Evolutionary conservation across 2,797 vertebrate species (phyloP), one percentile per base, ranked within the genome.

Genomic region (Enteromius unitaeniatus): DNA sequence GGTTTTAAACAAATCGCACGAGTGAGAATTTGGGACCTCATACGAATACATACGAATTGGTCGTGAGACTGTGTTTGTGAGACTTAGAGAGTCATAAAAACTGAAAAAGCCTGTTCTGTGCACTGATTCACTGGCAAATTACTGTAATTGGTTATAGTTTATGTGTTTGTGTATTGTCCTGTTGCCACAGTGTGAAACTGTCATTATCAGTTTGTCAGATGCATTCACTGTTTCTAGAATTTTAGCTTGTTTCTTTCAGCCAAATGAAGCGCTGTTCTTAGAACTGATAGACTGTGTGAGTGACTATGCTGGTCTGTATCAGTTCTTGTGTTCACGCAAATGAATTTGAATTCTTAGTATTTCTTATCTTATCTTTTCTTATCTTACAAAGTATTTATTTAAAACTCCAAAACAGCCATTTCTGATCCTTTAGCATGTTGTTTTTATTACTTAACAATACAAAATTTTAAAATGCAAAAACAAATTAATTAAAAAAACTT

Each of bases 261-360:
- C 28, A 49, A 47, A 65, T 31, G 3, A 31, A 51, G 13, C 6
- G 17, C 31, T 42, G 49, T 81, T 55, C 3, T 69, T 72, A 26
- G 65, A 55, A 40, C 6, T 60, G 51, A 58, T 55, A 17, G 23
- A 60, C 62, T 62, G 53, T 81, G 70, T 85, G 55, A 37, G 60
- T 60, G 65, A 75, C 49, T 79, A 19, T 47, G 11, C 23, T 28
- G 58, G 53, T 64, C 28, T 58, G 15, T 69, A 8, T 64, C 34
- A 28, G 53, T 72, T 31, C 28, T 31, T 31, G 28, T 31, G 28
- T 31, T 31, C 28, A 31, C 28, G 28, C 28, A 31, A 31, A 31
- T 31, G 28, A 31, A 31, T 31, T 31, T 31, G 31, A 31, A 31
- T 31, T 31, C 31, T 31, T 31, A 2, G 31, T 31, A 3, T 31